Base-by-base conservation (phyloP, 2,888 invertebrate genomes). In the Tenthredo distinguenda region DNA sequence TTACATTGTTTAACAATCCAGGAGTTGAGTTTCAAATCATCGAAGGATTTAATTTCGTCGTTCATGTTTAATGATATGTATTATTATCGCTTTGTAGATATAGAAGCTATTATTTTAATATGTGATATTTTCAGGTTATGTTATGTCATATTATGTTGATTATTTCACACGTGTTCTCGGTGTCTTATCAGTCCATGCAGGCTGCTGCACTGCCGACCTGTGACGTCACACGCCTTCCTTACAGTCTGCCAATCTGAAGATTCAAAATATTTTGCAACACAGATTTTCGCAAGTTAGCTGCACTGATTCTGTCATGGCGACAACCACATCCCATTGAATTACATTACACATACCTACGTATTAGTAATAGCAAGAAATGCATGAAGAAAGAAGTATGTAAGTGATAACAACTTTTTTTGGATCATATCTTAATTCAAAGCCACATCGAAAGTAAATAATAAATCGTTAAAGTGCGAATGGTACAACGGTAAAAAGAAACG, bases 1-100 rank as follows among this genome's bases (percentile, higher is more conserved):
- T 94, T 94, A 82, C 97, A 95, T 92, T 97, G 97, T 89, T 96
- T 95, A 40, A 96, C 94, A 18, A 98, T 94, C 97, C 97, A 98
- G 4, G 96, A 94, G 90, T 96, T 96, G 18, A 97, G 93, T 55
- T 96, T 96, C 58, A 97, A 94, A 85, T 95, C 94, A 1, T 93
- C 90, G 91, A 97, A 97, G 81, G 95, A 87, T 37, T 82, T 84
- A 18, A 91, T 88, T 88, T 88, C 87, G 34, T 86, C 58, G 10
- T 84, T 74, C 88, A 88, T 88, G 26, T 40, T 74, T 4, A 4
- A n/a, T 0, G 3, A 74, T 3, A 21, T 55, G 10, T 31, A 55
- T 34, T 50, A 50, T 55, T 15, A 68, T 68, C 18, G 34, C 68
- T 18, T 40, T 43, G 43, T 40, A 43, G 6, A 74, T 47, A 43